Percentiles rank a stretch among this genome's conserved stretches.
These are phyloP conservation scores for Columba livia DNA, from an alignment of 2,113 vertebrate genomes.

Conservation along the genomic window DNA sequence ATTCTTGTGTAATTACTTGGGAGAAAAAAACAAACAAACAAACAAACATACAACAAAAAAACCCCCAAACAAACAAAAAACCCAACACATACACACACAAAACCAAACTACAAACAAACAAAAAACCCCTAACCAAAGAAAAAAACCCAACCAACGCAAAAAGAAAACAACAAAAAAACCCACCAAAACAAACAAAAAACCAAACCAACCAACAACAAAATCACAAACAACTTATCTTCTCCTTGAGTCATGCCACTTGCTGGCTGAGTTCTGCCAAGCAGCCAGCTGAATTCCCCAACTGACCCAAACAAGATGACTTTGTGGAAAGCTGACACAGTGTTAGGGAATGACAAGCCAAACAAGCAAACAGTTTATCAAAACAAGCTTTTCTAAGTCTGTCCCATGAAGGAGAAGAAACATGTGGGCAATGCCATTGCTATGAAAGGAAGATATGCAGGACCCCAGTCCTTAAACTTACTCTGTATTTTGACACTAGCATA, in stretches of 20 bases:
- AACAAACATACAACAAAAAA: not conserved
- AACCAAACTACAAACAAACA: too few species aligned
- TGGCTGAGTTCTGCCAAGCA: not conserved
- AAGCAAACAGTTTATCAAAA: conserved; percentile 12
- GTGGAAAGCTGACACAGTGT: not conserved
- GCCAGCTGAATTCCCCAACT: not conserved
- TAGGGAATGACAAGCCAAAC: conserved; percentile 21
- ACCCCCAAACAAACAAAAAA: not conserved
- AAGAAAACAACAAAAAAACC: not conserved
- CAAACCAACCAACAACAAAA: not conserved
- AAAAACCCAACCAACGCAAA: too few species aligned
- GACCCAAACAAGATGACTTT: rapidly evolving
- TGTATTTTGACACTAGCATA: not conserved
- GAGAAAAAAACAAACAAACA: not conserved
- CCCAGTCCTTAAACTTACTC: not conserved
- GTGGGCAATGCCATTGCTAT: not conserved
- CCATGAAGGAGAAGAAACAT: not conserved
- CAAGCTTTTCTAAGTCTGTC: conserved; percentile 19
- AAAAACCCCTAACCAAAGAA: not conserved
- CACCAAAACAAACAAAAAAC: not conserved
- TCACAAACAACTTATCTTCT: not conserved
- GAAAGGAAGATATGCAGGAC: not conserved
- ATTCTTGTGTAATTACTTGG: conserved; percentile 15
- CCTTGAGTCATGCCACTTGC: not conserved
- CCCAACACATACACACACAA: not conserved